Percentiles rank a stretch among this genome's conserved stretches.
Evolutionary conservation across 2,113 vertebrate species (phyloP).

Genomic region (Nothobranchius furzeri): DNA sequence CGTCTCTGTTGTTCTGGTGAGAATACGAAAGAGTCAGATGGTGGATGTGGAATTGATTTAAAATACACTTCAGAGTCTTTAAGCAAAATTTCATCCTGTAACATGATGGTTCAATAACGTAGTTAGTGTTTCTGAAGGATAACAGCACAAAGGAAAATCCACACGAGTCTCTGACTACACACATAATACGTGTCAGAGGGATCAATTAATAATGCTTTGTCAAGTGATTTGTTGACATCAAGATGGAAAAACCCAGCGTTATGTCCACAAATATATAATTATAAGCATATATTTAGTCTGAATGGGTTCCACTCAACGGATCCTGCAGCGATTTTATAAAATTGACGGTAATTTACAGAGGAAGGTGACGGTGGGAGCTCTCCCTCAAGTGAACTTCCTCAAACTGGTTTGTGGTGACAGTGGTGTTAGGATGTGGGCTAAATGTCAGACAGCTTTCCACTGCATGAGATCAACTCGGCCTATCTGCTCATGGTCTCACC

Average conservation of each 20-base stretch:
- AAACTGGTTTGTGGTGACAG: no score
- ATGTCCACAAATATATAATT: neutral
- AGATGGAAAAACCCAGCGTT: neutral
- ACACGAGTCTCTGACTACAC: neutral
- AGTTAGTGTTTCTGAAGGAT: conserved; percentile 13
- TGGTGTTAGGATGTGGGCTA: no score
- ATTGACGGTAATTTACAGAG: no score
- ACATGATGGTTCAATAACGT: conserved; percentile 9
- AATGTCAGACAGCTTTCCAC: no score
- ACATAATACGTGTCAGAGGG: neutral
- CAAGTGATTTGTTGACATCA: neutral
- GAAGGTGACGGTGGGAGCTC: no score
- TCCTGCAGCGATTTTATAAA: no score
- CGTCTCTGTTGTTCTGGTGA: neutral
- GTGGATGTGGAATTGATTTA: neutral
- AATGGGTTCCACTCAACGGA: no score
- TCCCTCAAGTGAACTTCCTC: no score
- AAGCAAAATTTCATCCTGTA: neutral
- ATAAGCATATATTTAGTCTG: no score
- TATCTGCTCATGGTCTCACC: no score
- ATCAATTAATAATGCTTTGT: neutral
- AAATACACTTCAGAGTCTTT: conserved; percentile 6
- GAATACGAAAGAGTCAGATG: neutral
- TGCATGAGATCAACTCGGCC: no score
- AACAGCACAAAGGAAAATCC: neutral